Base-by-base conservation (phyloP, 2,797 vertebrate genomes). In the Hippopotamyrus pictus region DNA sequence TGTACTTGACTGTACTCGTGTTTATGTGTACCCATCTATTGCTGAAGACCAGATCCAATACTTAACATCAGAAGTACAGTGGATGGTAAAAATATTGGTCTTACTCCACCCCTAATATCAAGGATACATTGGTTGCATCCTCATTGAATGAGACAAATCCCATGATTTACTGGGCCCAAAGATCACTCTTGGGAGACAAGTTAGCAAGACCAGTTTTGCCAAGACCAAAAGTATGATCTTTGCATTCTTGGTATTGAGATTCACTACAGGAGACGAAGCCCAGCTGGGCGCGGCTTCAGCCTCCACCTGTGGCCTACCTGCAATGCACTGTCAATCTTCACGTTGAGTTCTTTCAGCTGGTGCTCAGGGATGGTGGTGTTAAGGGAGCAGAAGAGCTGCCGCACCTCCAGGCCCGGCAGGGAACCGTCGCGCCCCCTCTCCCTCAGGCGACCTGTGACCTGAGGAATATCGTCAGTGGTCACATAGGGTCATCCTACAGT, bases 361-460 rank as follows among this genome's bases (percentile, higher is more conserved):
- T 99, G 98, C 92, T 99, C 99, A 41, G 98, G 98, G 92, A 99
- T 98, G 88, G 96, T 96, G 90, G 97, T 96, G 92, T 95, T 98
- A 93, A 99, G 98, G 33, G 98, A 98, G 94, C 99, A 99, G 95
- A 99, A 99, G 92, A 99, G 98, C 89, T 99, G 98, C 91, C 99
- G 99, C 91, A 99, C 98, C 96, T 99, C 98, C 92, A 99, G 96
- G 90, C 99, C 99, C 89, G 98, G 97, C 95, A 99, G 94, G 93
- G 97, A 96, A 90, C 98, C 97, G 65, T 99, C 99, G 50, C 97
- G 96, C 85, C 97, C 98, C 92, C 97, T 95, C 92, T 99, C 98
- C 92, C 99, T 96, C 88, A 99, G 95, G 91, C 97, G 96, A 9
- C 96, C 96, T 1, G 97, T 99, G 5, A 97, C 98, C 99, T 99